Evolutionary conservation across 2,113 vertebrate genomes (phyloP).

Genomic region (Dolichallabes microphthalmus): DNA sequence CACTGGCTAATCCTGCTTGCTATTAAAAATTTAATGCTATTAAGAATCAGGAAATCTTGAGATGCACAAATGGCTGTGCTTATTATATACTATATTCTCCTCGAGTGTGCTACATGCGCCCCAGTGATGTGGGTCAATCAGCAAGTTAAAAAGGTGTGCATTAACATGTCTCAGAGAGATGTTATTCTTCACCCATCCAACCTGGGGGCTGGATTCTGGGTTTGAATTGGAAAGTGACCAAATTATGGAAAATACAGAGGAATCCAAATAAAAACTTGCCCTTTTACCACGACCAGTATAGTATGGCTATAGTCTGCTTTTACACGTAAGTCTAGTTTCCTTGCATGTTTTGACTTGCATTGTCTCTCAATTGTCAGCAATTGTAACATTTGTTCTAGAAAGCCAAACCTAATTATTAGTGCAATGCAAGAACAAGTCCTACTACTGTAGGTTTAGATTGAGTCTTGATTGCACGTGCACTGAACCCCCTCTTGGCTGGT

Average conservation of each 20-base stretch:
- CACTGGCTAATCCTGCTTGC: background rate
- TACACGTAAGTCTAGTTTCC: background rate
- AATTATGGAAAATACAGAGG: background rate
- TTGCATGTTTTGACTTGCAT: background rate
- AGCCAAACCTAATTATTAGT: background rate
- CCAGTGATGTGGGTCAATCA: background rate
- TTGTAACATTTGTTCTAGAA: background rate
- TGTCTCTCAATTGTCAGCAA: background rate
- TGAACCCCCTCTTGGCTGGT: background rate
- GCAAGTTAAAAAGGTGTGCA: background rate
- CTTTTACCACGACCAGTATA: background rate
- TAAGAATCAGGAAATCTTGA: no score
- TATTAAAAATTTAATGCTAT: background rate
- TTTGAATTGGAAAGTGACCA: background rate
- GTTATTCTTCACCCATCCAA: background rate
- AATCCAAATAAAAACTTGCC: background rate
- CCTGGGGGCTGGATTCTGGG: background rate
- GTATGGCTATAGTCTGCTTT: background rate
- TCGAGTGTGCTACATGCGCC: background rate
- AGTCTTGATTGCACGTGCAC: background rate
- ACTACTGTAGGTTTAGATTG: background rate
- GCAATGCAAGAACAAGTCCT: background rate
- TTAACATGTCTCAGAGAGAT: background rate
- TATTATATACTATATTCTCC: background rate
- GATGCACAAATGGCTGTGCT: background rate